These are phyloP conservation scores for Theocolax elegans DNA, from an alignment of 1,140 invertebrate species.

Conservation along the genomic window DNA sequence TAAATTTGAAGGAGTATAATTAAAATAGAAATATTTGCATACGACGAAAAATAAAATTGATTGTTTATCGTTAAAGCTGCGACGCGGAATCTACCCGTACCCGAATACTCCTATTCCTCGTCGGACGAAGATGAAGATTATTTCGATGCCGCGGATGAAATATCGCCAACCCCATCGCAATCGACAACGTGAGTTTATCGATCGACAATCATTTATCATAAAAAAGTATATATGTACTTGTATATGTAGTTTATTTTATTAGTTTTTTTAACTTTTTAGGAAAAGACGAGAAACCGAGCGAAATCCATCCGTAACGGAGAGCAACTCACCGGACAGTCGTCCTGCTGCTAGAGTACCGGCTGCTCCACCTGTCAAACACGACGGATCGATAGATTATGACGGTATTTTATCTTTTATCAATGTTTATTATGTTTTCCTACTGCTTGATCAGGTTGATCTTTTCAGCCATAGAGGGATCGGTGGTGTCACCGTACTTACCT, in stretches of 20 bases:
- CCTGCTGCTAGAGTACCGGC: slow-evolving; percentile 50
- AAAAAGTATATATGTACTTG: neutral
- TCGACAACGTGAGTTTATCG: slow-evolving; percentile 18
- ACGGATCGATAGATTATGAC: slow-evolving; percentile 78
- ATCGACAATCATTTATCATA: neutral
- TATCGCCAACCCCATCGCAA: slow-evolving; percentile 64
- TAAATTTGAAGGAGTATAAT: no score
- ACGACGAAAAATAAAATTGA: no score
- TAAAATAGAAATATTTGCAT: no score
- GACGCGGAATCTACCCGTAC: slow-evolving; percentile 73
- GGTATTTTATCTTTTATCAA: slow-evolving; percentile 62
- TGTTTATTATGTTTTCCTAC: no score
- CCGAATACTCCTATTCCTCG: slow-evolving; percentile 93
- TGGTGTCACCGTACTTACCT: no score
- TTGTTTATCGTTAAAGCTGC: no score
- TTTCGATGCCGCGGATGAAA: slow-evolving; percentile 90
- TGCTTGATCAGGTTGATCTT: no score
- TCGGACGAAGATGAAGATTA: slow-evolving; percentile 98
- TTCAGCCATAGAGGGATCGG: no score
- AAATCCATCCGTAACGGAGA: slow-evolving; percentile 45
- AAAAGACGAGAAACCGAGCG: slow-evolving; percentile 55
- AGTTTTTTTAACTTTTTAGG: slow-evolving; percentile 43
- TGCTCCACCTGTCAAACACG: slow-evolving; percentile 69
- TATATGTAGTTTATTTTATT: neutral
- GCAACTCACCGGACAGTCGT: slow-evolving; percentile 47